A percentile compares a stretch with the other conserved stretches of the same genome.
These are phyloP conservation scores for Dryococelus australis DNA, from an alignment of 2,888 invertebrate genomes.

Conservation along the genomic window DNA sequence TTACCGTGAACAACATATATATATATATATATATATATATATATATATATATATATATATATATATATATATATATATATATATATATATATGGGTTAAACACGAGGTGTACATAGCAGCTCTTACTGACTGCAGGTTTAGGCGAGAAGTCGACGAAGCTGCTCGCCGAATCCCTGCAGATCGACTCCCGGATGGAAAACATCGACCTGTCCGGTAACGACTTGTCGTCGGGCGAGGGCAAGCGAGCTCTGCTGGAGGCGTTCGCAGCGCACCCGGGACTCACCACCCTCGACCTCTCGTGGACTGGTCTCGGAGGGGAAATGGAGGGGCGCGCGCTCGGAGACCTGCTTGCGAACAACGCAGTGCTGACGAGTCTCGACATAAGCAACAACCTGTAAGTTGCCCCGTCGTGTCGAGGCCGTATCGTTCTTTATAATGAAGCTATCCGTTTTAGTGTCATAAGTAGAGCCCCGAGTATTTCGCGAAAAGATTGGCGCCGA, in stretches of 20 bases:
- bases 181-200: not conserved
- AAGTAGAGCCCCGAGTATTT: too few species aligned
- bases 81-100: too few species aligned
- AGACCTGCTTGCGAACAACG: not conserved
- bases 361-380: not conserved
- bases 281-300: not conserved
- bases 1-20: too few species aligned
- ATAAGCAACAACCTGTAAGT: not conserved
- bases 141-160: not conserved
- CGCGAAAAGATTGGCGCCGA: too few species aligned
- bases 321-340: not conserved
- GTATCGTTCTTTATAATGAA: not conserved
- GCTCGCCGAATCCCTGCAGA: not conserved
- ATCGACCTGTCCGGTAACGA: not conserved
- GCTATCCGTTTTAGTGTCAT: too few species aligned
- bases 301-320: not conserved
- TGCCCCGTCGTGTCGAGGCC: not conserved
- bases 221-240: not conserved
- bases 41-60: too few species aligned
- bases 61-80: too few species aligned
- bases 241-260: not conserved
- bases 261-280: not conserved
- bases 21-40: too few species aligned
- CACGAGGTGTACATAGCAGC: too few species aligned
- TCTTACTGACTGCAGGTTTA: not conserved